Evolutionary conservation across 2,797 vertebrate genomes (phyloP), one percentile per base, ranked within the genome.

Genomic region (Pampus argenteus): DNA sequence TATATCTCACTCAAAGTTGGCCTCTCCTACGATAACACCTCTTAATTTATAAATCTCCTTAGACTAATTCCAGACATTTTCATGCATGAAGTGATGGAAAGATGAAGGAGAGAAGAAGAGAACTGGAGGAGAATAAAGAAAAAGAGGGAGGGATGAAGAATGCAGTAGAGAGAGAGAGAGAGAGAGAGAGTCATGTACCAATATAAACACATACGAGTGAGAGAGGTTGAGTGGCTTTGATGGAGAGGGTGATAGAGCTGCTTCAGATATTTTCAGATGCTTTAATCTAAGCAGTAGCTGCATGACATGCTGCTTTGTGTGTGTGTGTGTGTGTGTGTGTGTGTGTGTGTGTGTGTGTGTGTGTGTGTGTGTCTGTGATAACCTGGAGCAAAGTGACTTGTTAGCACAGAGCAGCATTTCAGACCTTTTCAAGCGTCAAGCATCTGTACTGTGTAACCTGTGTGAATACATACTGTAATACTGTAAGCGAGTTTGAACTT

Each of bases 1-100:
- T 25, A 9, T 13, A 29, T 1, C 25, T 56, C 36, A 13, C 31
- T 74, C 9, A 31, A 60, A 49, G 64, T 40, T 9, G 65, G 36
- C 60, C 50, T 42, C 56, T 26, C 4, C 9, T 5, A 5, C 68
- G 68, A 82, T 82, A 73, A 73, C 44, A 36, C 44, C 28, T 71
- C 34, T 65, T 61, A 38, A 83, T 76, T 71, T 77, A 61, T 57
- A 55, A 80, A 88, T 76, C 71, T 61, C 25, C 76, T 85, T 48
- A 26, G 17, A 63, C 38, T 84, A 67, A 79, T 58, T 69, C 63
- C 11, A 67, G 3, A 38, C 61, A 55, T 66, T 68, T 85, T 20
- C 23, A 44, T 48, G 55, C 60, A 44, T 31, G 64, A 42, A 54
- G 56, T 3, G 29, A 76, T 34, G 13, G 34, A 56, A 13, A 65